Base-by-base conservation (phyloP, 2,888 invertebrate species). In the Limnephilus marmoratus region DNA sequence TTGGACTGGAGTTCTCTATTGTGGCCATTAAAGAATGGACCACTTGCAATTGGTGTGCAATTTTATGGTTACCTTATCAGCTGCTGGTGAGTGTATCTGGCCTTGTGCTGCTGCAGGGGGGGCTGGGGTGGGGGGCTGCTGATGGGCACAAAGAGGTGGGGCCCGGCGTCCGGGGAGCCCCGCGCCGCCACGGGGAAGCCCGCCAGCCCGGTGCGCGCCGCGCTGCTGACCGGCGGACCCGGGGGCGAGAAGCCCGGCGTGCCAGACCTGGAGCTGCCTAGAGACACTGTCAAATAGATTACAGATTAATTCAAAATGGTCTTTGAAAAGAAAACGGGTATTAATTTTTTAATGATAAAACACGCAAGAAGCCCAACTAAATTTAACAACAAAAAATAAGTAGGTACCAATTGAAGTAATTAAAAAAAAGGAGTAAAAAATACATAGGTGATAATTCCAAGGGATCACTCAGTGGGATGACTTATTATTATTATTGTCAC, bases 211-310 rank as follows among this genome's bases (percentile, higher is more conserved):
- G 49, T 18, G n/a, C 53, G 86, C 29, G 87, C 80, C 13, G 82
- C 85, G 53, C 31, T 81, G 82, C 41, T 81, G 34, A 11, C 81
- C 41, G 88, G 91, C 29, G 83, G 93, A 18, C 97, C 97, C 91
- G 97, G 97, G 90, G 97, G 97, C 83, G 98, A 98, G 95, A 98
- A 98, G 81, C 98, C 98, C 88, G 99, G 99, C 90, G 99, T 99
- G 90, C 98, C 98, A 82, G 99, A 99, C 93, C 99, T 97, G 29
- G 99, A 99, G 95, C 98, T 99, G 94, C 99, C 98, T 94, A 99
- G 96, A 24, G 99, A 99, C 94, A 99, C 99, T 98, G 95, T 24
- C 24, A 68, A 68, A 68, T 68, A 68, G 9, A n/a, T 68, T 68
- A 68, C 24, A 68, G n/a, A 24, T 68, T 68, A 68, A 68, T 68